These are phyloP conservation scores for Hololepta plana DNA, from an alignment of 2,888 invertebrate genomes.

Conservation along the genomic window DNA sequence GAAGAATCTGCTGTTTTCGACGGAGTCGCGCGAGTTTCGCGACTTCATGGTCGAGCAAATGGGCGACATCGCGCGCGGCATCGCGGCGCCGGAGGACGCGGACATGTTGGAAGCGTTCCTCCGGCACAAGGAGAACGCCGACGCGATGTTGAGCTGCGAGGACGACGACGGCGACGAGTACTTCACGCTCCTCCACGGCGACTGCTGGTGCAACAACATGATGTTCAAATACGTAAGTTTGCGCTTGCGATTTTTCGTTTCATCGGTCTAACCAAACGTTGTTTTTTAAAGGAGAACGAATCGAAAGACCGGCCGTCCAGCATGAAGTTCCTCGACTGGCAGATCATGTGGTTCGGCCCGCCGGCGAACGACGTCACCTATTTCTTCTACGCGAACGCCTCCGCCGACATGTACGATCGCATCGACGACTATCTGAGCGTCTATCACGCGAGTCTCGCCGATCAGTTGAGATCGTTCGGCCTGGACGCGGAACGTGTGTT, in stretches of 20 bases:
- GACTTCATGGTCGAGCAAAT: neutral
- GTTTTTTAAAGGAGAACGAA: constrained; percentile 6
- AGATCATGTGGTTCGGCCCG: constrained; percentile 6
- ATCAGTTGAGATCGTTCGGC: no score
- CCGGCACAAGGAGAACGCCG: neutral
- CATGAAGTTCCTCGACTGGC: constrained; percentile 10
- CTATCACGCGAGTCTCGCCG: no score
- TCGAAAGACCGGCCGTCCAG: constrained; percentile 4
- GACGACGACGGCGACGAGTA: constrained; percentile 5
- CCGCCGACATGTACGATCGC: constrained; percentile 4
- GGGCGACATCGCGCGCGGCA: no score
- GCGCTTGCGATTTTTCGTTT: constrained; percentile 3
- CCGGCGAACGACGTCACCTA: constrained; percentile 5
- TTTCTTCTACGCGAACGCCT: constrained; percentile 5
- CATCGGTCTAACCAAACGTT: neutral
- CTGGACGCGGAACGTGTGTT: no score
- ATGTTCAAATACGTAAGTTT: constrained; percentile 10
- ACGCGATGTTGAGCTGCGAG: neutral
- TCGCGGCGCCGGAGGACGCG: no score
- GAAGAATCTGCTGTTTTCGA: neutral
- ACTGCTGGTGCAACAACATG: constrained; percentile 12
- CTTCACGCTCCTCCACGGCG: constrained; percentile 8
- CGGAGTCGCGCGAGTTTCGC: neutral
- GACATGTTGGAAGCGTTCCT: neutral
- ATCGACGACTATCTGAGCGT: constrained; percentile 4